Evolutionary conservation across 1,140 invertebrate species (phyloP), one percentile per base, ranked within the genome.

Genomic region (Artemia franciscana): DNA sequence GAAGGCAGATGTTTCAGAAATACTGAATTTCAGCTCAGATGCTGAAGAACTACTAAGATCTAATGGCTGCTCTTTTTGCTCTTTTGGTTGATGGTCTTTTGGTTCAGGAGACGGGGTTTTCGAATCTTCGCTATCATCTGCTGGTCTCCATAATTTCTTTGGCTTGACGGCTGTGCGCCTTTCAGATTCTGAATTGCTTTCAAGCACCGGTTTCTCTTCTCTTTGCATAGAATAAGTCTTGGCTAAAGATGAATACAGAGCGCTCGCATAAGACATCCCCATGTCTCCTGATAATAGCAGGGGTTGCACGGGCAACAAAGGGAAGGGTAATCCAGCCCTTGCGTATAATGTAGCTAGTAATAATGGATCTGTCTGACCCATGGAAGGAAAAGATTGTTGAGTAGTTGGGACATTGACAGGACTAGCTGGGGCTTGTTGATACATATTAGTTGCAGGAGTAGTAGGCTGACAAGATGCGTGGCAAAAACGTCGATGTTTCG

Each of bases 371-470:
- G 12, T 24, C n/a, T 24, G 60, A n/a, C 62, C 61, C 9, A 76
- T 71, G 58, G 76, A 70, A 23, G 75, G 69, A 2, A 75, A 71
- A 21, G 65, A 39, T 24, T 63, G 57, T 2, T 64, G 26, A 60
- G 51, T 65, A 58, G 51, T 62, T 62, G 63, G 60, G 18, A 64
- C 61, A 5, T 61, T 61, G 28, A 66, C 62, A 1, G 81, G 80
- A 0, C 83, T 80, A 68, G 88, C 86, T 70, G 86, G 89, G 70
- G 86, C 88, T 65, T 85, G 76, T 73, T 87, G 26, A 24, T 67
- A 62, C 26, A 59, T 24, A 58, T 63, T 51, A 15, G 39, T 51
- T 15, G 63, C 65, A 26, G 25, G 65, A 64, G 18, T 66, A 60
- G 3, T 67, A 58, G 3, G 68, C 58, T n/a, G 39, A 3, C 12